phyloP scores from a whole-genome alignment of 2,797 vertebrate species.

The Mormyrus hasselquistii region DNA sequence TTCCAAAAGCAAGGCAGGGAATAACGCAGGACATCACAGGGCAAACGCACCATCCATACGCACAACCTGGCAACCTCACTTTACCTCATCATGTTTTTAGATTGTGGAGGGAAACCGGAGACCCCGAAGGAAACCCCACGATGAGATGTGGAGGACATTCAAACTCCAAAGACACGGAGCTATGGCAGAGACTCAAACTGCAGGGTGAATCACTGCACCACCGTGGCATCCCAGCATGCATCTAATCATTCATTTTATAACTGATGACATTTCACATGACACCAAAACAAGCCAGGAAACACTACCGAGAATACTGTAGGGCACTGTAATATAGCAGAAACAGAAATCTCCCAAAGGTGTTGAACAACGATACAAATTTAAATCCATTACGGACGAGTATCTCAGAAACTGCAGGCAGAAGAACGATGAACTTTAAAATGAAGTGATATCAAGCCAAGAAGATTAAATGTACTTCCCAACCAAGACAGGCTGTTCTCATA shows the following conservation, averaged over 20 bases:
- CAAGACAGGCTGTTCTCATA: background rate
- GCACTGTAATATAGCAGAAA: background rate
- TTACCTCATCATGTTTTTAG: background rate
- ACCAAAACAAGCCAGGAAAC: background rate
- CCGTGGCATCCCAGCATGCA: background rate
- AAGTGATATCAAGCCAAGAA: constrained; percentile 3
- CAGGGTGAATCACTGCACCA: background rate
- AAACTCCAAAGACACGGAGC: background rate
- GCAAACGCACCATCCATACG: background rate
- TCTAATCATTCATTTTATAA: background rate
- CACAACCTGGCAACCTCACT: background rate
- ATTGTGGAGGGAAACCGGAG: background rate
- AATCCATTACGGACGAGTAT: background rate
- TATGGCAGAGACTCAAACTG: background rate
- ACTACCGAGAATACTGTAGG: background rate
- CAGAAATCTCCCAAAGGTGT: background rate
- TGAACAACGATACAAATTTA: background rate
- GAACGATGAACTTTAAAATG: background rate
- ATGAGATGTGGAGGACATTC: background rate
- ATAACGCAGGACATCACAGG: background rate
- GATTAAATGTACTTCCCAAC: background rate
- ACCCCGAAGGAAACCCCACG: background rate
- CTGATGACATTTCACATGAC: background rate
- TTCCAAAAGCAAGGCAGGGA: background rate
- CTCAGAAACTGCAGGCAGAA: background rate